Evolutionary conservation across 2,113 vertebrate species (phyloP).

Genomic region (Rhodinocichla rosea): DNA sequence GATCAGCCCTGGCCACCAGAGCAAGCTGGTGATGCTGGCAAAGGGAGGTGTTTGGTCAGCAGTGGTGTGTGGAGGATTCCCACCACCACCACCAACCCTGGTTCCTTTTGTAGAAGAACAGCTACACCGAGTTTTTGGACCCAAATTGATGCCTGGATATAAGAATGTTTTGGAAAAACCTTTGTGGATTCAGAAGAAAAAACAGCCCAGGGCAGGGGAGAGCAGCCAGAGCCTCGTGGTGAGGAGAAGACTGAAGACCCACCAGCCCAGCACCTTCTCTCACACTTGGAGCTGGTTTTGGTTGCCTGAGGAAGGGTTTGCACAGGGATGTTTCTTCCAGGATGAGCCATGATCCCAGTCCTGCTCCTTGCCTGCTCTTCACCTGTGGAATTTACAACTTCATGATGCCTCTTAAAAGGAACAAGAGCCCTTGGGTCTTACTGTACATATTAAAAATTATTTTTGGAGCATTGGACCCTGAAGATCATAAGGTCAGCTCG

Average conservation of each 20-base stretch:
- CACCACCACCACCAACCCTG: fast-evolving
- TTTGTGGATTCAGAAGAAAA: not conserved
- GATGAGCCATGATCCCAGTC: not conserved
- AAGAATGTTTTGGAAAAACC: not conserved
- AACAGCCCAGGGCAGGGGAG: not conserved
- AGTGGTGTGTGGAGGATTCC: not conserved
- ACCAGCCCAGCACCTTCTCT: not conserved
- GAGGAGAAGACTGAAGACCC: not conserved
- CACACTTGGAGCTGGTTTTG: fast-evolving
- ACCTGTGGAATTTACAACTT: not conserved
- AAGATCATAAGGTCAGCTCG: not conserved
- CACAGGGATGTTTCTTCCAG: not conserved
- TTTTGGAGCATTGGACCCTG: not conserved
- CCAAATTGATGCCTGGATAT: fast-evolving
- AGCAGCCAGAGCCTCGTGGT: not conserved
- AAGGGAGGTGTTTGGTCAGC: not conserved
- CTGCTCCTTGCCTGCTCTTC: not conserved
- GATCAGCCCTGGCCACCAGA: not conserved
- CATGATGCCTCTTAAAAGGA: not conserved
- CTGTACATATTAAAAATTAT: not conserved
- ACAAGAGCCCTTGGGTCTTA: not conserved
- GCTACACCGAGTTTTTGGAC: not conserved
- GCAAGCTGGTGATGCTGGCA: not conserved
- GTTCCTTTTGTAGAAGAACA: not conserved
- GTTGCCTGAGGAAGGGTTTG: not conserved